These are phyloP conservation scores for Cyprinella venusta DNA, from an alignment of 2,797 vertebrate species.

Conservation along the genomic window DNA sequence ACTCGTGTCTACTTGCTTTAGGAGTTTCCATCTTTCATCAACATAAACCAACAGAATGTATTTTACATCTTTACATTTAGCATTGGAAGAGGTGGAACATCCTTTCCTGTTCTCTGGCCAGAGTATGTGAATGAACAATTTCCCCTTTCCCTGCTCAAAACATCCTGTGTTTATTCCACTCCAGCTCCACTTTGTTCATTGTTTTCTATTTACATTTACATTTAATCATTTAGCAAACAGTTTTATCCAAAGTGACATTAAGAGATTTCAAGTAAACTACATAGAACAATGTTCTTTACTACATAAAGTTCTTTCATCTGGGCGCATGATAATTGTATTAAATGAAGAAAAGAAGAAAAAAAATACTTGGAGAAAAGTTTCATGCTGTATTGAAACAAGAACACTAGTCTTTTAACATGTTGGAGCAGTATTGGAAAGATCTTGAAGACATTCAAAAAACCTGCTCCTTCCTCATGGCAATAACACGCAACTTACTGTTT, in stretches of 20 bases:
- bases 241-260: too few species aligned
- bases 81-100: not conserved
- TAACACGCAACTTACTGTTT: not conserved
- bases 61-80: not conserved
- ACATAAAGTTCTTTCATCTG: not conserved
- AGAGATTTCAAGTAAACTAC: not conserved
- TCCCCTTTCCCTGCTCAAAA: not conserved
- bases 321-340: not conserved
- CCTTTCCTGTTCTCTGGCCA: not conserved
- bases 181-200: not conserved
- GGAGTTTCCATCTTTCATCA: not conserved
- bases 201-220: not conserved
- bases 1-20: not conserved
- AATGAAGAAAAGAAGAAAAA: not conserved
- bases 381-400: not conserved
- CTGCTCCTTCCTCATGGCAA: not conserved
- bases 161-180: not conserved
- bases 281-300: not conserved
- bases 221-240: too few species aligned
- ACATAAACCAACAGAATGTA: not conserved
- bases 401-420: not conserved
- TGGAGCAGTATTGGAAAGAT: not conserved
- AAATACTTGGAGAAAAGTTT: not conserved
- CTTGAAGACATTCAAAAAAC: not conserved
- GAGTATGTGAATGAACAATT: not conserved